Base-by-base conservation (phyloP, 2,113 vertebrate species). In the Pagrus major region DNA sequence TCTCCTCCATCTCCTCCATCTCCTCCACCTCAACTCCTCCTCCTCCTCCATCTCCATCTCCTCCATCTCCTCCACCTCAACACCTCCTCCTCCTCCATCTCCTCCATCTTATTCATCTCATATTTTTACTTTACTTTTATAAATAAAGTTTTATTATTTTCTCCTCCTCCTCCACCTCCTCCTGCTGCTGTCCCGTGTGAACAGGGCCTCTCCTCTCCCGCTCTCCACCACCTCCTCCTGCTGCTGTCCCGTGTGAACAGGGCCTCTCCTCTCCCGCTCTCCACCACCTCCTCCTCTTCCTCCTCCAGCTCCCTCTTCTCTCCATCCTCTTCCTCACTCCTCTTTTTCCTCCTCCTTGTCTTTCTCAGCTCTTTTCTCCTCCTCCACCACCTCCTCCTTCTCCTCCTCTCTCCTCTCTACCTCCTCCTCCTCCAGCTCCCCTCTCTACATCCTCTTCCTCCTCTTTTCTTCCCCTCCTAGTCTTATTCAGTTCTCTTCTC, bases 221-320 rank as follows among this genome's bases (percentile, higher is more conserved):
- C 25, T 31, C 11, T 20, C 14, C 2, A 1, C 11, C 4, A n/a
- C 20, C n/a, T 44, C 11, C 6, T 18, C 8, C 46, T 65, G 9
- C 20, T 25, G 72, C 88, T 91, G 85, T 90, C 90, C 90, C 90
- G 89, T 94, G 93, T 93, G 93, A 94, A 94, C 94, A 91, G 90
- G 88, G 88, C 80, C 86, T 6, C 33, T 49, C n/a, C 4, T 14
- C 9, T n/a, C 21, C 16, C 20, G 15, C 41, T 39, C 37, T 15
- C 4, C 31, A 10, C 39, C 2, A 33, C 49, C 31, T n/a, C 20
- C 27, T 11, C 9, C 9, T 15, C 7, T 23, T 16, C 39, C 2
- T 33, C 49, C 27, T n/a, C 20, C 27, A 9, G 9, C 18, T 39
- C 20, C 9, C 4, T 39, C 15, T 10, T 15, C 15, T 27, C 23